Base-by-base conservation (phyloP, 2,113 vertebrate genomes). In the Orcinus orca region DNA sequence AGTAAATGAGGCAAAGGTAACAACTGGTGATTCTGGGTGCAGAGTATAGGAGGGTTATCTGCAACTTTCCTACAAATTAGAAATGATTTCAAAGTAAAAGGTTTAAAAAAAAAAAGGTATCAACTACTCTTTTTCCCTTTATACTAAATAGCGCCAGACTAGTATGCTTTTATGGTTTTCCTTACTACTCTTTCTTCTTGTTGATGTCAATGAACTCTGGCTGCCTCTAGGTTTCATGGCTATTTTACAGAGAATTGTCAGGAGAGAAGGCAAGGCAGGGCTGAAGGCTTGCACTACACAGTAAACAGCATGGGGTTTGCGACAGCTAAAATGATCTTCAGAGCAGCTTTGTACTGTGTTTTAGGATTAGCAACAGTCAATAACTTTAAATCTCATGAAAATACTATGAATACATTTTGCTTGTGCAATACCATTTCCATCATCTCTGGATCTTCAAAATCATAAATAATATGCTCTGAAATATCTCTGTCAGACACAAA, bases 401-500 rank as follows among this genome's bases (percentile, higher is more conserved):
- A 88, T 62, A 94, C 2, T 55, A 26, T 21, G 21, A 87, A 92
- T 50, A 73, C 7, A 89, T 87, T 95, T 90, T 93, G 41, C 60
- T 92, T 73, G 67, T 79, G 68, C 76, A 55, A 98, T 99, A 99
- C 99, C 99, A 99, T 99, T 98, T 99, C 99, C 99, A 99, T 99
- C 99, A 99, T 99, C 98, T 99, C 99, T 1, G 99, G 99, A 98
- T 99, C 99, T 95, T 99, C 99, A 95, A 99, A 99, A 97, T 99
- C 99, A 84, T 99, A 99, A 97, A 99, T 99, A 92, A 99, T 99
- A 98, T 99, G 99, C 88, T 99, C 99, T 92, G 99, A 98, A 93
- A 99, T 99, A 98, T 99, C 99, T 98, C 99, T 99, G 98, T 99
- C 99, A 0, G 99, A 99, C 97, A 99, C 99, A 96, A 99, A 99